phyloP scores from a whole-genome alignment of 2,113 vertebrate genomes.

The Myiozetetes cayanensis region DNA sequence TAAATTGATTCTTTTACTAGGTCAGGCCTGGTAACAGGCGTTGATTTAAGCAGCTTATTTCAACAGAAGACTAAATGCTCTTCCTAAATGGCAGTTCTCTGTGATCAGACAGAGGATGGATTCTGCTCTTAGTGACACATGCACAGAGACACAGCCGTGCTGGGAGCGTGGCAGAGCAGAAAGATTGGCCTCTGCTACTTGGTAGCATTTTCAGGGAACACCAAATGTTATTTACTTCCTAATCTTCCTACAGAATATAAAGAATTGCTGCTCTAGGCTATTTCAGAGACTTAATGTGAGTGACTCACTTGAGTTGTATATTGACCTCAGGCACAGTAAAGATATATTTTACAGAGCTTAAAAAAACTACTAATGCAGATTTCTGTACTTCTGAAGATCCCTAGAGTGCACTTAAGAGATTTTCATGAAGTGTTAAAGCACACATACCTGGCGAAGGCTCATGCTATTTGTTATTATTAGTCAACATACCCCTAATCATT shows the following conservation, averaged over 20 bases:
- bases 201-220: constrained; percentile 1
- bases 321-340: not conserved
- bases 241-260: constrained; percentile 19
- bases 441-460: not conserved
- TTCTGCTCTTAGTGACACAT: not conserved
- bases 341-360: not conserved
- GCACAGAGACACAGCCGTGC: not conserved
- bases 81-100: not conserved
- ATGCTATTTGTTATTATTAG: not conserved
- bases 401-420: not conserved
- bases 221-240: constrained; percentile 32
- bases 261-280: constrained; percentile 22
- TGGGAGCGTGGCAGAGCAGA: not conserved
- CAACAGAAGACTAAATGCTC: not conserved
- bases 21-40: not conserved
- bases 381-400: not conserved
- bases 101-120: not conserved
- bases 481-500: not conserved
- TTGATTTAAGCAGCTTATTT: constrained; percentile 40
- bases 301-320: constrained; percentile 16
- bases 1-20: constrained; percentile 23
- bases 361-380: constrained; percentile 28
- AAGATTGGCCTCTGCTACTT: not conserved
- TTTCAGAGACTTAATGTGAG: constrained; percentile 10
- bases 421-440: not conserved